phyloP scores from a whole-genome alignment of 2,113 vertebrate genomes.

The Passer montanus region DNA sequence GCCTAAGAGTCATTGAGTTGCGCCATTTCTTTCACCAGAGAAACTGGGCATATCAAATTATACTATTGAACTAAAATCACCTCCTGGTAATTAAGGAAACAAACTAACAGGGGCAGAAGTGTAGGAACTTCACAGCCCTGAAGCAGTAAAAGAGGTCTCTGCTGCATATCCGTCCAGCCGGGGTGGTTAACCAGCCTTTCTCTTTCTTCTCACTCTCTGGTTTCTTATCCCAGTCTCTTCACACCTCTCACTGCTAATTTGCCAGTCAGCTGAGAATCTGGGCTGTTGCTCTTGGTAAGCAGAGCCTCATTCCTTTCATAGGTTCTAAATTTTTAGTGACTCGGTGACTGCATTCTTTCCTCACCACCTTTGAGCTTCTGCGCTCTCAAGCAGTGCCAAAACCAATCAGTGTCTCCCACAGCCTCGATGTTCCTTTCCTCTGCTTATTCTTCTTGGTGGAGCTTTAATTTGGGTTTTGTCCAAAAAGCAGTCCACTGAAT shows the following conservation, averaged over 20 bases:
- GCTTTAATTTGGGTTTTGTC: conserved; percentile 17
- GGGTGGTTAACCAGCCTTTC: neutral
- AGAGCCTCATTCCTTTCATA: neutral
- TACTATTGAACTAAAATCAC: neutral
- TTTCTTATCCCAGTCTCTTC: neutral
- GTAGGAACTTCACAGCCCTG: neutral
- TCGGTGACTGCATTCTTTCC: neutral
- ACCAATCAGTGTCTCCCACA: neutral
- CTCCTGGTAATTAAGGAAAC: neutral
- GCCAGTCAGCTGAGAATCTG: neutral
- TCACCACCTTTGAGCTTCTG: neutral
- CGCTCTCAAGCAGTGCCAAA: neutral
- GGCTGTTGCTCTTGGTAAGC: neutral
- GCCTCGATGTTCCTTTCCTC: neutral
- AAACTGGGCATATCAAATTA: neutral
- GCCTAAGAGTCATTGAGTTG: neutral
- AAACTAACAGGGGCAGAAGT: neutral
- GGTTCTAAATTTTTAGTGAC: conserved; percentile 2
- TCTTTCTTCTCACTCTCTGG: neutral
- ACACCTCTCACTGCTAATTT: neutral
- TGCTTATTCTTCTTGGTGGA: conserved; percentile 12
- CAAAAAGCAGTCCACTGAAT: conserved; percentile 23
- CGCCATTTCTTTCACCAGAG: neutral
- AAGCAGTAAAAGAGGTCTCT: neutral
- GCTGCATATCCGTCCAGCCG: accelerated